phyloP scores from a whole-genome alignment of 2,113 vertebrate genomes.

The Saguinus imperator region DNA sequence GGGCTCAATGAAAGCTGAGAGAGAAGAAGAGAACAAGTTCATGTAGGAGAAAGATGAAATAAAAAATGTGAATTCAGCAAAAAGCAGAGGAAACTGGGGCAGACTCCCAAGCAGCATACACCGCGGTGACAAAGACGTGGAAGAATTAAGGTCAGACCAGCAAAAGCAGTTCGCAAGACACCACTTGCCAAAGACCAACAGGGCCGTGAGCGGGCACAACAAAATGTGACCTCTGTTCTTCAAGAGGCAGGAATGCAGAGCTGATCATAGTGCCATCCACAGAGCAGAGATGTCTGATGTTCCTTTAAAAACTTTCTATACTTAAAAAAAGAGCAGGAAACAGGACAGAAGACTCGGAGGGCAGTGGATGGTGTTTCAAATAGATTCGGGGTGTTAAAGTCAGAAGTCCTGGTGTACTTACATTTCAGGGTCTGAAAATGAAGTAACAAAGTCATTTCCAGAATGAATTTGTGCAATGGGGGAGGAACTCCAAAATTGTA shows the following conservation, averaged over 20 bases:
- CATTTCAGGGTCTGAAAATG: conserved; percentile 1
- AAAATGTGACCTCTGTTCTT: neutral
- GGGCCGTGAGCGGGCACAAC: neutral
- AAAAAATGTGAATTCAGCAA: conserved; percentile 29
- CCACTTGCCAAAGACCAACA: neutral
- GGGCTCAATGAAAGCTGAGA: neutral
- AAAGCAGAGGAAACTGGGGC: neutral
- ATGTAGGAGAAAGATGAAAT: conserved; percentile 41
- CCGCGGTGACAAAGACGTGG: neutral
- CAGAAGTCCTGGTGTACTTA: neutral
- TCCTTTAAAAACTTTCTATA: neutral
- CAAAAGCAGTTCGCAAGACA: neutral
- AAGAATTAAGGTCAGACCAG: neutral
- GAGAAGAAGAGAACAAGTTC: conserved; percentile 12
- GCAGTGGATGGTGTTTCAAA: neutral
- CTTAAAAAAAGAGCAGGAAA: neutral
- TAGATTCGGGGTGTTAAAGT: neutral
- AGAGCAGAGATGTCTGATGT: neutral
- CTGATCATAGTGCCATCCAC: neutral
- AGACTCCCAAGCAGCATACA: neutral
- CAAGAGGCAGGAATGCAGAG: neutral
- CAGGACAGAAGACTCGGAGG: neutral
- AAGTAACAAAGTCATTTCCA: neutral
- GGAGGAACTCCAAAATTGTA: neutral
- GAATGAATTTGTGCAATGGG: neutral